A percentile compares a stretch with the other conserved stretches of the same genome.
Evolutionary conservation across 2,888 invertebrate species (phyloP).

Genomic region (Steinernema hermaphroditum): DNA sequence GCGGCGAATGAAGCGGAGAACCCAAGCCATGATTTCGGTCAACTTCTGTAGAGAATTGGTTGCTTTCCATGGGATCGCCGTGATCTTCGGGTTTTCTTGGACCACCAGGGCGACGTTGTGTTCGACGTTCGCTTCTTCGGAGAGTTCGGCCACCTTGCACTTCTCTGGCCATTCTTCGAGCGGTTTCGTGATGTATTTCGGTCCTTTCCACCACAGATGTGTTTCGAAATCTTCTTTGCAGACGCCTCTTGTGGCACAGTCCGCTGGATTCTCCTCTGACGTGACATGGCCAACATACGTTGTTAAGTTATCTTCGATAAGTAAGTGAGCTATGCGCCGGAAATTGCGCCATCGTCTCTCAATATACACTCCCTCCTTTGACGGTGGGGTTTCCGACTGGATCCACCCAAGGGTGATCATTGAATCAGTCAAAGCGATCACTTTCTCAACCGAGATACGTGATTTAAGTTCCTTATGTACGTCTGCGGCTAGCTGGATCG

Average conservation of each 20-base stretch:
- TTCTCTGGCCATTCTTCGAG: slow-evolving; percentile 34
- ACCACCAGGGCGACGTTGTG: no score
- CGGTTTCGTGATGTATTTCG: slow-evolving; percentile 41
- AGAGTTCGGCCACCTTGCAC: no score
- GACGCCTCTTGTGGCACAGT: slow-evolving; percentile 51
- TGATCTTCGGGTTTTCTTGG: no score
- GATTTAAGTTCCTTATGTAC: slow-evolving; percentile 1
- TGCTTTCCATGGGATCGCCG: no score
- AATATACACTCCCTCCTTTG: neutral
- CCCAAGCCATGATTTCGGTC: neutral
- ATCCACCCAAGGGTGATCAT: slow-evolving; percentile 36
- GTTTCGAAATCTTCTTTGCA: slow-evolving; percentile 38
- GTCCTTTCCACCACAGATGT: slow-evolving; percentile 54
- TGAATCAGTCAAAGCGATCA: slow-evolving; percentile 35
- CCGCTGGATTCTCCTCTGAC: slow-evolving; percentile 57
- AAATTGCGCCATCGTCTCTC: slow-evolving; percentile 48
- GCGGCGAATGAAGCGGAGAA: neutral
- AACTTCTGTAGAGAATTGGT: neutral
- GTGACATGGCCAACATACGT: slow-evolving; percentile 54
- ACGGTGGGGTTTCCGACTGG: neutral
- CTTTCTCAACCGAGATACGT: slow-evolving; percentile 36
- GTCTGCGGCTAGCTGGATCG: neutral
- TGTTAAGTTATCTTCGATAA: no score
- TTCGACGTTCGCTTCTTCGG: neutral
- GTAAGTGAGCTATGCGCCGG: neutral